These are phyloP conservation scores for Ictidomys tridecemlineatus DNA, from an alignment of 2,113 vertebrate genomes.

Conservation along the genomic window DNA sequence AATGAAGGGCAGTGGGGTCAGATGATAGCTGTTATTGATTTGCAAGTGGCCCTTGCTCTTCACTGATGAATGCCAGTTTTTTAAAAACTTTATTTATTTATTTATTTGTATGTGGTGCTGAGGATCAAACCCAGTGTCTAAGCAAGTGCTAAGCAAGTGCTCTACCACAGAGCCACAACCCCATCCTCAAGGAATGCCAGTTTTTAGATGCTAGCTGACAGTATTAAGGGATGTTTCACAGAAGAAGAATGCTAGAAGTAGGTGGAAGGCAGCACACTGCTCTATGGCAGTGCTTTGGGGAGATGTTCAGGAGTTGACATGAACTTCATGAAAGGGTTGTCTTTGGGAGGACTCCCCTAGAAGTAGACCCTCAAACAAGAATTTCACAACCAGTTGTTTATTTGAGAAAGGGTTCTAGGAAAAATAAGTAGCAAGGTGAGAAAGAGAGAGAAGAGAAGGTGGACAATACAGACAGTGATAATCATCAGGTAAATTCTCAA, in stretches of 20 bases:
- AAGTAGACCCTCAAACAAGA: background rate
- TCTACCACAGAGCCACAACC: too few species aligned
- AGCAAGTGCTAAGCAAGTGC: too few species aligned
- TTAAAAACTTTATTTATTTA: too few species aligned
- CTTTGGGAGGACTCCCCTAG: background rate
- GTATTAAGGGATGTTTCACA: background rate
- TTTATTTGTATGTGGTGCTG: too few species aligned
- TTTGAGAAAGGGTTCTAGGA: conserved; percentile 5
- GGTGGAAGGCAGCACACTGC: background rate
- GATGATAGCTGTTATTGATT: background rate
- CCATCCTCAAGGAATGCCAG: background rate
- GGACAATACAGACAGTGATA: background rate
- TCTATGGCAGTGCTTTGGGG: background rate
- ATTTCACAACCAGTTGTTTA: background rate
- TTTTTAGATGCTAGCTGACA: background rate
- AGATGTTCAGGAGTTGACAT: background rate
- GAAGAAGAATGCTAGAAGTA: background rate
- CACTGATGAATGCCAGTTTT: background rate
- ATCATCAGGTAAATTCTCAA: background rate
- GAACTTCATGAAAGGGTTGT: background rate
- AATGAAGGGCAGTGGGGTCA: background rate
- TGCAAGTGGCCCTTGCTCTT: background rate
- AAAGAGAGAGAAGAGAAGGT: background rate
- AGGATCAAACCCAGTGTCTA: too few species aligned
- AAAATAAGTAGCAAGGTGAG: background rate